Evolutionary conservation across 2,797 vertebrate genomes (phyloP).

Genomic region (Enteromius mattozi): DNA sequence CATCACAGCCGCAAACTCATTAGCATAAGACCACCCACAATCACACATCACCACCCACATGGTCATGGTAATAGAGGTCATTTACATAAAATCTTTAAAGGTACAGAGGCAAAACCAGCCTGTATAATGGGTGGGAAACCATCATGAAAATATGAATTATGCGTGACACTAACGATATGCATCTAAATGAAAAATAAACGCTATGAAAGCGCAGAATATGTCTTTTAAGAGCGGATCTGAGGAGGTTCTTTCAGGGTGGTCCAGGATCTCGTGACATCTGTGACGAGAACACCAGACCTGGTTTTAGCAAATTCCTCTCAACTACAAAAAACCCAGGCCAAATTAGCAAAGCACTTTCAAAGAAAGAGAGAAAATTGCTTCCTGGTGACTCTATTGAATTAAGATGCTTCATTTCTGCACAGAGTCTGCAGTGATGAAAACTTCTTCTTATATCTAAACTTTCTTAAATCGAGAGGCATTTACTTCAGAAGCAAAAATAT

Average conservation of each 20-base stretch:
- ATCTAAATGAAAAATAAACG: neutral
- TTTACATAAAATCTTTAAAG: slow-evolving; percentile 1
- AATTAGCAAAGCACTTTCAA: slow-evolving; percentile 13
- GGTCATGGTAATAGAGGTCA: neutral
- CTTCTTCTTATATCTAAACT: too few relatives aligned
- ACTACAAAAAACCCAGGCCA: slow-evolving; percentile 6
- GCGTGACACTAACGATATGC: neutral
- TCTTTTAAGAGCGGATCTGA: neutral
- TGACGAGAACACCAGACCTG: slow-evolving; percentile 19
- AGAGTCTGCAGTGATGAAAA: neutral
- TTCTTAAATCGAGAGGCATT: neutral
- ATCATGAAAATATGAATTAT: neutral
- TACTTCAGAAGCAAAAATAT: neutral
- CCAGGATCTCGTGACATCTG: neutral
- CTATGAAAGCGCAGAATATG: neutral
- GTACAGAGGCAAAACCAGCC: neutral
- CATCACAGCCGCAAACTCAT: neutral
- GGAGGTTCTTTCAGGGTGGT: slow-evolving; percentile 10
- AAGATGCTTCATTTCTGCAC: slow-evolving; percentile 37
- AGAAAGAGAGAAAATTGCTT: slow-evolving; percentile 46
- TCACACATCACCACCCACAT: neutral
- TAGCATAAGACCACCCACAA: slow-evolving; percentile 5
- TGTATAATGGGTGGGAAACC: neutral
- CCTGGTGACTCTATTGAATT: slow-evolving; percentile 45
- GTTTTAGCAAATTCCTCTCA: slow-evolving; percentile 4